Evolutionary conservation across 2,888 invertebrate genomes (phyloP).

Genomic region (Plusia festucae): DNA sequence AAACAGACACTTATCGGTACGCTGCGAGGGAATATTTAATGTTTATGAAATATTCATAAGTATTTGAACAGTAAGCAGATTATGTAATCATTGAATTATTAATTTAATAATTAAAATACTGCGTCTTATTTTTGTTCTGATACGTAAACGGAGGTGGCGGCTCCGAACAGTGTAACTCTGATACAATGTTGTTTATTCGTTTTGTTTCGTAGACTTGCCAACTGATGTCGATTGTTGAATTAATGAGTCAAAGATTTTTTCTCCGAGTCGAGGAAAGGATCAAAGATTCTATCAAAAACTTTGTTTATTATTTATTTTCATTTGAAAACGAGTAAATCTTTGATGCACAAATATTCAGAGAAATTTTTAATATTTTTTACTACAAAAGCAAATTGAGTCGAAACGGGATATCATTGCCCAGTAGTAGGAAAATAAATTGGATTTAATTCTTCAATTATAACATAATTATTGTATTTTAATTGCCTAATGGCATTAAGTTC

Average conservation of each 20-base stretch:
- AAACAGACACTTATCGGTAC: slow-evolving; percentile 27
- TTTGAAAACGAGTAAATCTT: no score
- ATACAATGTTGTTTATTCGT: neutral
- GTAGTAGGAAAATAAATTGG: no score
- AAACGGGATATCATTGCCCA: no score
- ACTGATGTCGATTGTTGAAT: neutral
- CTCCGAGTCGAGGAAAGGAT: neutral
- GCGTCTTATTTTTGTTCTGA: slow-evolving; percentile 10
- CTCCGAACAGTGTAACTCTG: neutral
- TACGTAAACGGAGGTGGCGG: neutral
- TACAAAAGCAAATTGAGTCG: no score
- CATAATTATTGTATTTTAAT: no score
- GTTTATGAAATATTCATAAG: slow-evolving; percentile 48
- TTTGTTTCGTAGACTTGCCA: slow-evolving; percentile 3
- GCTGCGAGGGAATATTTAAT: slow-evolving; percentile 33
- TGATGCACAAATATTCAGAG: no score
- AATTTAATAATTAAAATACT: slow-evolving; percentile 38
- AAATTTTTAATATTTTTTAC: no score
- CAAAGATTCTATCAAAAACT: neutral
- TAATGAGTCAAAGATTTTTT: neutral
- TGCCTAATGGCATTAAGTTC: no score
- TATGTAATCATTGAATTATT: slow-evolving; percentile 50
- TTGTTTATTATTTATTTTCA: neutral
- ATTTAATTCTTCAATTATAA: no score
- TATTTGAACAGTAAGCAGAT: slow-evolving; percentile 41